Evolutionary conservation across 2,888 invertebrate species (phyloP).

Genomic region (Drosophila pseudotalamancana): DNA sequence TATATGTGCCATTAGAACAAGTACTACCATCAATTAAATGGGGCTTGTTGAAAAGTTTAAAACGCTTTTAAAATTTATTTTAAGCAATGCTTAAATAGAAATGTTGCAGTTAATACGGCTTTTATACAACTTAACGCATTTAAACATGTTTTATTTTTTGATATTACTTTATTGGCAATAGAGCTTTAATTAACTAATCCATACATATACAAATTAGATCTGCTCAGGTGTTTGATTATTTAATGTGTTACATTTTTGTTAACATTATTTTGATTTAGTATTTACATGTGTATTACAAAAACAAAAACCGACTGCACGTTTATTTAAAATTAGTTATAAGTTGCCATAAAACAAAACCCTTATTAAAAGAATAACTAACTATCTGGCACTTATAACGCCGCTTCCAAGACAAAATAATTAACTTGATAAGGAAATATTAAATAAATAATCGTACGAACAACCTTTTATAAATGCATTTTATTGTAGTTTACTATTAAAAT

Average conservation of each 20-base stretch:
- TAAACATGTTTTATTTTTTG: slow-evolving; percentile 3
- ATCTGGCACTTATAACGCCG: slow-evolving; percentile 29
- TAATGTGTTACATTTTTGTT: neutral
- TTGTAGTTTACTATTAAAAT: slow-evolving; percentile 48
- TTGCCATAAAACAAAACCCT: slow-evolving; percentile 25
- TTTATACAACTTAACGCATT: slow-evolving; percentile 8
- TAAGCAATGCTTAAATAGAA: slow-evolving; percentile 20
- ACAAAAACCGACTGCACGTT: slow-evolving; percentile 43
- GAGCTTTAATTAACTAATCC: neutral
- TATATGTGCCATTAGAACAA: slow-evolving; percentile 37
- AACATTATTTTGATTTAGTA: slow-evolving; percentile 20
- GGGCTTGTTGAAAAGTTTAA: slow-evolving; percentile 2
- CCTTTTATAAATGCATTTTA: slow-evolving; percentile 60
- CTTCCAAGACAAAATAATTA: slow-evolving; percentile 29
- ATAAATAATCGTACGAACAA: slow-evolving; percentile 66
- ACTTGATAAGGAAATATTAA: slow-evolving; percentile 39
- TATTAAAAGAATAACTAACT: slow-evolving; percentile 23
- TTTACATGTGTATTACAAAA: slow-evolving; percentile 20
- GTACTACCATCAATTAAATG: neutral
- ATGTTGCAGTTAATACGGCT: slow-evolving; percentile 11
- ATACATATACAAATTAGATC: slow-evolving; percentile 21
- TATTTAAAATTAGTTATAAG: slow-evolving; percentile 40
- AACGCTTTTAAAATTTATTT: slow-evolving; percentile 31
- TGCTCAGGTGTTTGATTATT: slow-evolving; percentile 10
- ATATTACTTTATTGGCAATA: neutral